Base-by-base conservation (phyloP, 2,888 invertebrate genomes). In the Drosophila lutescens region DNA sequence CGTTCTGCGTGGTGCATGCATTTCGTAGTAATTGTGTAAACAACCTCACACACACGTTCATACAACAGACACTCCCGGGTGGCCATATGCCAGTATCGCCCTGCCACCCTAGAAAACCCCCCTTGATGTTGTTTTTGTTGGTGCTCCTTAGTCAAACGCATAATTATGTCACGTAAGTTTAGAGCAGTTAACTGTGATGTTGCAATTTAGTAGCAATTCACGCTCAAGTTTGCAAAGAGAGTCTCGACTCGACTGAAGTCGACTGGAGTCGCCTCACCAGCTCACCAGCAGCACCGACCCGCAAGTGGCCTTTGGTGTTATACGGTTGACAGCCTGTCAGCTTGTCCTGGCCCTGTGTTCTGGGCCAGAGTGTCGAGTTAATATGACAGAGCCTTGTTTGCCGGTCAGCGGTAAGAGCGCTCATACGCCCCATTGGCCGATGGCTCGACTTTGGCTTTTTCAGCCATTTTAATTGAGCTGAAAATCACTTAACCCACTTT, bases 91-190 rank as follows among this genome's bases (percentile, higher is more conserved):
- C 84, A 68, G 80, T 51, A n/a, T n/a, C n/a, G n/a, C 44, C 36
- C 55, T 17, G 17, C 38, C 38, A 26, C 26, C 26, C 12, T 32
- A n/a, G 36, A n/a, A 15, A 5, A 6, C 49, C 49, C 17, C 17
- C n/a, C 44, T 23, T 20, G 12, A 36, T 12, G 13, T 36, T 36
- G 20, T 43, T 60, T 60, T 50, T 72, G 65, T 60, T 70, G 71
- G 50, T 70, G 51, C 79, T 72, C 75, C 69, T 79, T 85, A 87
- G 89, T 78, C 86, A 89, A 87, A 85, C 85, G 89, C 89, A 85
- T 85, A 85, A 85, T 85, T 85, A 85, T 89, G 88, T 85, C 84
- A 85, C 85, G 85, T 85, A 89, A 85, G 89, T 89, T 88, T 79
- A 86, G 80, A 88, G 88, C 83, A 89, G 84, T 85, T 85, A 89